Evolutionary conservation across 2,888 invertebrate genomes (phyloP).

Genomic region (Bombyx huttoni): DNA sequence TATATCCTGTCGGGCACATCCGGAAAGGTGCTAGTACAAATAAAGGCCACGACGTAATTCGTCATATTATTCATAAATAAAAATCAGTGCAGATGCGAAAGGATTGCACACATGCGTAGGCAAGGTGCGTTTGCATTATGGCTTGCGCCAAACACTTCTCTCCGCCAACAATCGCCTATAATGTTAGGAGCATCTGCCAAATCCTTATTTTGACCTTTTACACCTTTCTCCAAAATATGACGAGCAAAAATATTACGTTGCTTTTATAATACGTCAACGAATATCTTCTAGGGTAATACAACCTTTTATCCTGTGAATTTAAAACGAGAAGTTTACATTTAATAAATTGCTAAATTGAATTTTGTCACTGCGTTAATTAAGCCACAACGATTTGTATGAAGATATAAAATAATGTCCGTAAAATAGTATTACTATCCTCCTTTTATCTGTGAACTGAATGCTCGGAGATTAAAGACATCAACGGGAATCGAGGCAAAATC

Average conservation of each 20-base stretch:
- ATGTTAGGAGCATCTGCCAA: slow-evolving; percentile 41
- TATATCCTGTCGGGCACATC: slow-evolving; percentile 60
- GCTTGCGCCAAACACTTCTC: slow-evolving; percentile 61
- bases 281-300: background rate
- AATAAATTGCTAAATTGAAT: background rate
- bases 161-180: slow-evolving; percentile 35
- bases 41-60: slow-evolving; percentile 62
- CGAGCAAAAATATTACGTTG: background rate
- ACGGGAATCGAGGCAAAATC: slow-evolving; percentile 1
- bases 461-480: background rate
- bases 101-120: slow-evolving; percentile 63
- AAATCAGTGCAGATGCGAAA: slow-evolving; percentile 71
- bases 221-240: slow-evolving; percentile 3
- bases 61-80: slow-evolving; percentile 70
- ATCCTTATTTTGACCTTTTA: slow-evolving; percentile 17
- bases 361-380: background rate
- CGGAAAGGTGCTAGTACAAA: slow-evolving; percentile 64
- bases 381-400: background rate
- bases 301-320: background rate
- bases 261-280: background rate
- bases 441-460: background rate
- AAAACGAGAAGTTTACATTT: background rate
- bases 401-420: background rate
- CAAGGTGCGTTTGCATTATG: slow-evolving; percentile 53
- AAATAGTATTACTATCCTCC: background rate